phyloP scores from a whole-genome alignment of 2,113 vertebrate genomes.

The Rutilus rutilus region DNA sequence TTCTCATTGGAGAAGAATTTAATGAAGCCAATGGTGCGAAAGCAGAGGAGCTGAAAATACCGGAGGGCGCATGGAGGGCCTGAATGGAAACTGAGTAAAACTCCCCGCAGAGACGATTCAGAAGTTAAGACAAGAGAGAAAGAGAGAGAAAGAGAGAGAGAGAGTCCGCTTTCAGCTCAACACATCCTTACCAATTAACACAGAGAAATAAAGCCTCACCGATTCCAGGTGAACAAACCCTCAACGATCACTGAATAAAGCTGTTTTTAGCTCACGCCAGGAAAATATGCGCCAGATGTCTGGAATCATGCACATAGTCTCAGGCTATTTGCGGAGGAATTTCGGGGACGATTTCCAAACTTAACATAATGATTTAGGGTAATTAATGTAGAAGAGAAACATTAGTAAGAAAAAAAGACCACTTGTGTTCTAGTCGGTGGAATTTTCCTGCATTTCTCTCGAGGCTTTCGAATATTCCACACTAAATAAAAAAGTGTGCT shows the following conservation, averaged over 20 bases:
- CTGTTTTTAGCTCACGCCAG: neutral
- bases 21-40: constrained; percentile 81
- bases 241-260: neutral
- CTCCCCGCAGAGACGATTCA: constrained; percentile 66
- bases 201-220: neutral
- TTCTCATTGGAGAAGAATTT: constrained; percentile 85
- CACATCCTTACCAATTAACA: constrained; percentile 31
- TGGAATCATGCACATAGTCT: neutral
- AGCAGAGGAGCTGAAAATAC: neutral
- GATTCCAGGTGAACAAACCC: constrained; percentile 24
- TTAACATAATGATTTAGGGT: neutral
- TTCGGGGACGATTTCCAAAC: neutral
- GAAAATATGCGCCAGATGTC: constrained; percentile 3
- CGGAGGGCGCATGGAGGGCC: neutral
- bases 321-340: constrained; percentile 18
- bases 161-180: constrained; percentile 9
- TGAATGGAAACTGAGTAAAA: constrained; percentile 65
- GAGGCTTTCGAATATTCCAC: too few species aligned
- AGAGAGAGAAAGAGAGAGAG: constrained; percentile 1
- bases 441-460: neutral
- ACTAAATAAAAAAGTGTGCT: neutral
- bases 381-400: neutral
- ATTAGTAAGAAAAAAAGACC: neutral
- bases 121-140: constrained; percentile 65
- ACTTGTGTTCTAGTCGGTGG: neutral